Evolutionary conservation across 2,797 vertebrate species (phyloP).

Genomic region (Falco columbarius): DNA sequence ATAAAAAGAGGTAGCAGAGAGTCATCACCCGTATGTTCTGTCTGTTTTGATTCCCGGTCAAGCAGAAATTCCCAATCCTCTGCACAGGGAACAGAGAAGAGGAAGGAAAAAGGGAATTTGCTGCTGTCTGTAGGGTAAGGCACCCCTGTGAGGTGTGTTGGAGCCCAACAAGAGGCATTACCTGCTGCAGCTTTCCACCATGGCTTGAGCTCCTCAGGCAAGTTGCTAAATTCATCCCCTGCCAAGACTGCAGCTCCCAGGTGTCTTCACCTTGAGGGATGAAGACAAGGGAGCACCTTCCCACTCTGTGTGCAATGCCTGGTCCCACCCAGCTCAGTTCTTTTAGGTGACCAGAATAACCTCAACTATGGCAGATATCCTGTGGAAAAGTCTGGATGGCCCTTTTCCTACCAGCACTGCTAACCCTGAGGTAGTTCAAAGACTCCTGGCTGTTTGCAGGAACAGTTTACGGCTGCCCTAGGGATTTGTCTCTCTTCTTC

Average conservation of each 20-base stretch:
- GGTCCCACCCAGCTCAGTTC: not conserved
- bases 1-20: constrained; percentile 26
- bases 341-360: not conserved
- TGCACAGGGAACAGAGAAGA: not conserved
- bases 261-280: not conserved
- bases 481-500: not conserved
- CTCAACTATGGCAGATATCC: not conserved
- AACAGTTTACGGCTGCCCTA: not conserved
- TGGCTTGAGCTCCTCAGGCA: not conserved
- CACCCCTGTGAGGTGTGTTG: not conserved
- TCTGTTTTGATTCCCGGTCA: not conserved
- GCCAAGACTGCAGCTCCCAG: not conserved
- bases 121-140: not conserved
- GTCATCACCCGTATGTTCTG: not conserved
- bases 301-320: not conserved
- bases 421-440: not conserved
- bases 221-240: not conserved
- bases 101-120: not conserved
- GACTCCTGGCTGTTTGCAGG: not conserved
- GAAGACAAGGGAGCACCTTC: not conserved
- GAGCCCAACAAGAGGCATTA: not conserved
- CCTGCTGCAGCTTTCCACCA: not conserved
- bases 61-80: not conserved
- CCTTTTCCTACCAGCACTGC: not conserved
- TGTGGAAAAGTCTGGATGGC: not conserved